phyloP scores from a whole-genome alignment of 2,888 invertebrate species.

The Brachylomia viminalis region DNA sequence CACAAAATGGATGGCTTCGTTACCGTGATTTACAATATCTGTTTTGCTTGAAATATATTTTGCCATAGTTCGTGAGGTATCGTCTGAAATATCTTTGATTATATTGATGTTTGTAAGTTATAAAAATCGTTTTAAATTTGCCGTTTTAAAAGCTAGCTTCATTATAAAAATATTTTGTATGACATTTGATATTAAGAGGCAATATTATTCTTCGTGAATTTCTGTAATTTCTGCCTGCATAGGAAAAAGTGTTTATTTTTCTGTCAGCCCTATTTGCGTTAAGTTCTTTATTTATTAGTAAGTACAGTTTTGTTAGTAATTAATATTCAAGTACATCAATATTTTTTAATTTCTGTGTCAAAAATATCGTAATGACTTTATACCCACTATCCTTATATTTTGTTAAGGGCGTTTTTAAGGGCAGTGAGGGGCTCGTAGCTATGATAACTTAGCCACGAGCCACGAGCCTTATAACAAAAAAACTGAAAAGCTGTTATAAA shows the following conservation, averaged over 20 bases:
- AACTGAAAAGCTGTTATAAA: too few species aligned
- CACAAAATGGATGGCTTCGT: conserved; percentile 75
- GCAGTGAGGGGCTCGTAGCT: too few species aligned
- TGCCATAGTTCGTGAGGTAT: conserved; percentile 45
- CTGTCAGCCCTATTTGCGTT: too few species aligned
- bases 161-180: not conserved
- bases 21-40: conserved; percentile 78
- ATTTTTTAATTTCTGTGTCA: not conserved
- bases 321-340: not conserved
- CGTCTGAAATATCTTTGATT: conserved; percentile 35
- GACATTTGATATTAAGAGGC: not conserved
- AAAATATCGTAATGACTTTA: not conserved
- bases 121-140: conserved; percentile 12
- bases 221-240: too few species aligned
- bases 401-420: not conserved
- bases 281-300: too few species aligned
- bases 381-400: not conserved
- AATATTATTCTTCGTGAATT: not conserved
- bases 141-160: not conserved
- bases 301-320: too few species aligned
- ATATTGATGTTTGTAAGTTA: conserved; percentile 61
- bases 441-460: too few species aligned
- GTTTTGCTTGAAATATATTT: conserved; percentile 67
- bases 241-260: too few species aligned
- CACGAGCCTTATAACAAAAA: too few species aligned